Base-by-base conservation (phyloP, 2,888 invertebrate species). In the Eretmocerus hayati region DNA sequence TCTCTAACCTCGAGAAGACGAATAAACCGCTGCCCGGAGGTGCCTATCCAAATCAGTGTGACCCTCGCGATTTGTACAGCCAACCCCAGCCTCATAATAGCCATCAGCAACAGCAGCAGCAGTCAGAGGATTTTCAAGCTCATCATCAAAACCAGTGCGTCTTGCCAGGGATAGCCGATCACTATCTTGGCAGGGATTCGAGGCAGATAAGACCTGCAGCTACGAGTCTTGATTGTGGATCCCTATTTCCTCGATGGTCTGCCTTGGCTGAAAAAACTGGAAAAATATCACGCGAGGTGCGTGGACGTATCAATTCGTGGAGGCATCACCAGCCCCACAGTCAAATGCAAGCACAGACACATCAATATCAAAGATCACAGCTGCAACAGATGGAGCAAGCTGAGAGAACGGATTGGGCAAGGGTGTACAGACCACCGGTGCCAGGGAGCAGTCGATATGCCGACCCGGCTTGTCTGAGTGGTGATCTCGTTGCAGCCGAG, bases 1-100 rank as follows among this genome's bases (percentile, higher is more conserved):
- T 70, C 47, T 64, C 65, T 45, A 69, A 69, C 54, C 58, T 69
- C 33, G 68, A 67, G 50, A 71, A 67, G 56, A 59, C 67, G 13
- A 65, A 62, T 55, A 71, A 70, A 53, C 64, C 65, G 33, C 56
- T 67, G 39, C 65, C 67, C 13, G 56, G 63, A 6, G 65, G 64
- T 32, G 68, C 66, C 11, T 67, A 65, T 48, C 65, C 67, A 39
- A 64, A 64, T 49, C 58, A 63, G 52, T 63, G 65, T 54, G 63
- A 68, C 49, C 63, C 64, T 5, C 61, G 62, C n/a, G 60, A 63
- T 39, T 47, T 65, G 13, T 65, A 65, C 37, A 9, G 45, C 1
- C 45, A 42, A 23, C 40, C 31, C 21, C 42, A 36, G 26, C 45
- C 38, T 32, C 42, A 38, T 18, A 16, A 11, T 4, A 20, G 8